A percentile compares a stretch with the other conserved stretches of the same genome.
phyloP scores from a whole-genome alignment of 2,113 vertebrate species.

The Mustela lutreola region DNA sequence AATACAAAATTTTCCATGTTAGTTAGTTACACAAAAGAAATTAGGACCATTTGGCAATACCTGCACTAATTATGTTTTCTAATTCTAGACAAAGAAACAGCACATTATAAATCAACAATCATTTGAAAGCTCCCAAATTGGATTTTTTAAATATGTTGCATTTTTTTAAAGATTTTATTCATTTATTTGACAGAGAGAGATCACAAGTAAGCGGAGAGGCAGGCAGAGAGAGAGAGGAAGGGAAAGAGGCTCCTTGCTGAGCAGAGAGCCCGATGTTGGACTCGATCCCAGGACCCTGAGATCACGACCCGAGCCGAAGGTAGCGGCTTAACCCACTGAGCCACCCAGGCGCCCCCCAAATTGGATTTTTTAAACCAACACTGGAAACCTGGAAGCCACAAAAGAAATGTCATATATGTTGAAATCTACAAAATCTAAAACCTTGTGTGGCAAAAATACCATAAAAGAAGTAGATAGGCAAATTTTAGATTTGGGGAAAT shows the following conservation, averaged over 20 bases:
- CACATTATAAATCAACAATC: background rate
- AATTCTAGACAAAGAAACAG: background rate
- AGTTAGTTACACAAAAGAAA: background rate
- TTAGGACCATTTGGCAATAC: background rate
- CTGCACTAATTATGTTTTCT: background rate
- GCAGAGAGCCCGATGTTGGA: too few species aligned
- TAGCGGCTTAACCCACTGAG: too few species aligned
- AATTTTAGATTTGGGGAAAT: background rate
- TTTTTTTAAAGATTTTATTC: too few species aligned
- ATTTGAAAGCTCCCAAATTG: background rate
- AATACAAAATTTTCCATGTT: background rate
- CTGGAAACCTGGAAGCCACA: background rate
- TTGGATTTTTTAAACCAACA: slow-evolving; percentile 3
- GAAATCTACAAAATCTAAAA: slow-evolving; percentile 1
- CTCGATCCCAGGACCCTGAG: too few species aligned
- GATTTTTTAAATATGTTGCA: background rate
- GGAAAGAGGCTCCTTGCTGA: too few species aligned
- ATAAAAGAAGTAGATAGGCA: background rate
- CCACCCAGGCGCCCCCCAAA: background rate
- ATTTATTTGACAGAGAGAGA: too few species aligned
- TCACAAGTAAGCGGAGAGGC: too few species aligned
- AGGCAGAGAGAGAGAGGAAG: too few species aligned
- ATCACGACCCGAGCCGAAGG: too few species aligned
- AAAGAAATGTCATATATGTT: background rate
- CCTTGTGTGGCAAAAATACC: background rate